Evolutionary conservation across 2,888 invertebrate genomes (phyloP), one percentile per base, ranked within the genome.

Genomic region (Pseudanteris insignis): DNA sequence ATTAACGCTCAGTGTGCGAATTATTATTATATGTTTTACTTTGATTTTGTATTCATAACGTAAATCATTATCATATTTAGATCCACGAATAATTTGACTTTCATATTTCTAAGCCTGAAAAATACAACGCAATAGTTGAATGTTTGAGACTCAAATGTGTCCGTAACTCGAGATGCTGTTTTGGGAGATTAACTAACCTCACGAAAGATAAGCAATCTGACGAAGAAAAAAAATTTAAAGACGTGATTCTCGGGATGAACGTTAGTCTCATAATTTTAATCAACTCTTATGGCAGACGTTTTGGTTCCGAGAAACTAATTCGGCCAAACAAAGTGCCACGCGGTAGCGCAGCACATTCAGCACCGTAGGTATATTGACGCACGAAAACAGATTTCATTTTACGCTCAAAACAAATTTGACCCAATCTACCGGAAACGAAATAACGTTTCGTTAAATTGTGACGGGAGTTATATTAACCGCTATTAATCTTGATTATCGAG

Each of bases 201-300:
- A 41, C 12, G 28, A 38, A 44, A 38, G 21, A 34, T 44, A 50
- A 58, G 47, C 48, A 48, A 46, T 25, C 41, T 32, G 46, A 59
- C 32, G 48, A 58, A 54, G 51, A 54, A 54, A 54, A 50, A 40
- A 43, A 37, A 38, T 2, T 40, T n/a, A 43, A 46, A 44, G 44
- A 37, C 61, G 50, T 55, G 55, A 55, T 51, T 61, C 55, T 55
- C 28, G 50, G 61, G 50, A 61, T 50, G 34, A 50, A 32, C 46
- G 51, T 55, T 54, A 50, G 61, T 55, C 53, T 48, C 64, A 54
- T 61, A 51, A 61, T 54, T 55, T 61, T 61, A 54, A 55, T 61
- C 61, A 40, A 37, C 50, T 50, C 55, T 40, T 33, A 47, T 41
- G 34, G 43, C 37, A 53, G 51, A 54, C 55, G 41, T 57, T 62